Base-by-base conservation (phyloP, 2,888 invertebrate genomes). In the Chromoteleia sp. region DNA sequence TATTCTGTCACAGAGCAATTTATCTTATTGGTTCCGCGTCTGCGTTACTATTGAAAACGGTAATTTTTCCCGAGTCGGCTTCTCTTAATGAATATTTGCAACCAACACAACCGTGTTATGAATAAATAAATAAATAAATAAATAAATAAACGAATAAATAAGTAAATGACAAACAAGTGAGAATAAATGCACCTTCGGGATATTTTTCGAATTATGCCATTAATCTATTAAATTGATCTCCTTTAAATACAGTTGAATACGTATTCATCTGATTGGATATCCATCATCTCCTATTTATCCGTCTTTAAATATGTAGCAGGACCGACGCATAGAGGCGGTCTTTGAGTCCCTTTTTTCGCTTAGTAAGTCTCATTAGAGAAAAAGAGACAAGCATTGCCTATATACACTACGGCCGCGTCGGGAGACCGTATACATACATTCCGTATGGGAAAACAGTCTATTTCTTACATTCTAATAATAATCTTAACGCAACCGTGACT, bases 241-340 rank as follows among this genome's bases (percentile, higher is more conserved):
- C 30, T 76, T 61, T 45, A 68, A 76, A 68, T 15, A 33, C 43
- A 43, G 41, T 25, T 76, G 61, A 68, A 76, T 68, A 76, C 76
- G 68, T 76, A 68, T 76, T 68, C 76, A 76, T 76, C 68, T 45
- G 59, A 76, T 76, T 61, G 67, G 52, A 59, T 58, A 48, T 52
- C 68, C 75, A 68, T 68, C 75, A 68, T 52, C 52, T 58, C 17
- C 76, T 76, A 76, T 76, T 76, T 76, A 76, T 52, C 52, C 36
- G 15, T 59, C 75, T 76, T 76, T 33, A 59, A 76, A 76, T 68
- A 59, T 59, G 33, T 19, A 30, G 43, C 33, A 41, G 58, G 17
- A 6, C 36, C 29, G 29, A 43, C 12, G 33, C 5, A 17, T 56
- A 74, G 39, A 74, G 39, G 29, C 29, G 36, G 43, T 74, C 65